Base-by-base conservation (phyloP, 1,140 invertebrate species). In the Rhagoletis pomonella region DNA sequence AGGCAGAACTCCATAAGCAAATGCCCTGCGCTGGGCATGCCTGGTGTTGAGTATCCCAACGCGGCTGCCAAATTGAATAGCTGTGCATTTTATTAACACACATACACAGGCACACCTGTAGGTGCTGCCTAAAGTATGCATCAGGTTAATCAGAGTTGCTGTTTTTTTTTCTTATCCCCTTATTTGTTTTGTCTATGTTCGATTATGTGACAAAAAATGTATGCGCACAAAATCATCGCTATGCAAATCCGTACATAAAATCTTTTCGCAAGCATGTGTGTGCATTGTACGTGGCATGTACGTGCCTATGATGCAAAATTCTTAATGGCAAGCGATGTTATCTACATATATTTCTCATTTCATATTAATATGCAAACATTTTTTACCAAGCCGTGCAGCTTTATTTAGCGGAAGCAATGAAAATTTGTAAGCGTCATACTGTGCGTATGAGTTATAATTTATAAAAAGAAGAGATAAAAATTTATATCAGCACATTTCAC, bases 361-460 rank as follows among this genome's bases (percentile, higher is more conserved):
- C 39, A 73, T 73, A 73, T 29, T 29, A 29, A 44, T 44, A 73
- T 73, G 67, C 67, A 6, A 39, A 73, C 17, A 44, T 73, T 73
- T 73, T 73, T 47, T 42, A 73, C 47, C 67, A 73, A 1, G 42
- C 4, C 9, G 29, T n/a, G 19, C 14, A 5, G 14, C 3, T 73
- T 9, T 73, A 73, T 42, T 17, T 12, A 73, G 17, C 29, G 29
- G 7, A 4, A n/a, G 42, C 14, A 44, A 14, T 4, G 14, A 47
- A 47, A n/a, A 12, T 73, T 29, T 47, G 10, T 12, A 10, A 7
- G 17, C 14, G 67, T 42, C 39, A 10, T 5, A 73, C 67, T 17
- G 44, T 73, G 67, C 67, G 67, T 73, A 73, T 73, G 67, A 73
- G 67, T 73, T 14, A 73, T 62, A 62, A 14, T 62, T 62, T 62